Evolutionary conservation across 1,140 invertebrate genomes (phyloP).

Genomic region (Pseudoatta argentina): DNA sequence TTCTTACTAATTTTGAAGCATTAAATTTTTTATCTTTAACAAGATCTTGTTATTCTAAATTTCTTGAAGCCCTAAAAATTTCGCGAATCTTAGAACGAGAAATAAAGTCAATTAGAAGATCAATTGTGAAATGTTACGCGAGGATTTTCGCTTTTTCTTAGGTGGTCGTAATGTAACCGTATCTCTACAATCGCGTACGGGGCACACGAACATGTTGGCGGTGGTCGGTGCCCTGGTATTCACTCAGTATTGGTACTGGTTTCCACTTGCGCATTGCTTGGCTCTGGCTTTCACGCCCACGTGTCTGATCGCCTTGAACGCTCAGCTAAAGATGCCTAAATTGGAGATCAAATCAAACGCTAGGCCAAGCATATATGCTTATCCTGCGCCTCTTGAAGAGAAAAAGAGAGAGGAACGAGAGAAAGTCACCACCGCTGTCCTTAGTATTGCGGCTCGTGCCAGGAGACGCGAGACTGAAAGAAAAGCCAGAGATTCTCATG

Average conservation of each 20-base stretch:
- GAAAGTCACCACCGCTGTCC: constrained; percentile 97
- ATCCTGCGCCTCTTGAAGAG: constrained; percentile 98
- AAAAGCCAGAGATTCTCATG: constrained; percentile 87
- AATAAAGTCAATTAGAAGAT: background rate
- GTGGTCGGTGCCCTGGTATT: constrained; percentile 99
- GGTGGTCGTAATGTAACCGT: constrained; percentile 99
- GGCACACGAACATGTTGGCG: constrained; percentile 98
- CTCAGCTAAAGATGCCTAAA: constrained; percentile 98
- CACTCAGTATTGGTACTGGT: constrained; percentile 99
- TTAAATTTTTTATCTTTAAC: background rate
- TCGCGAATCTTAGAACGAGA: background rate
- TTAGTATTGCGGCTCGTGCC: constrained; percentile 98
- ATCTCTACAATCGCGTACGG: constrained; percentile 97
- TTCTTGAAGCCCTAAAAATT: background rate
- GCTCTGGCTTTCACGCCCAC: constrained; percentile 98
- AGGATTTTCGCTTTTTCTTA: constrained; percentile 81
- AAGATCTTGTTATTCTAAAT: background rate
- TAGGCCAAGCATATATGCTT: constrained; percentile 97
- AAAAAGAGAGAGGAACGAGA: constrained; percentile 99
- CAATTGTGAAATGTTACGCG: background rate
- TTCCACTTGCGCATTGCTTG: constrained; percentile 98
- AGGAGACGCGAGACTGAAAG: constrained; percentile 91
- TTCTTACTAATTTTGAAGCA: background rate
- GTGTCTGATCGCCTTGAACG: constrained; percentile 97
- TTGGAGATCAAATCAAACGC: constrained; percentile 97